These are phyloP conservation scores for Helarctos malayanus DNA, from an alignment of 2,797 vertebrate species.

Conservation along the genomic window DNA sequence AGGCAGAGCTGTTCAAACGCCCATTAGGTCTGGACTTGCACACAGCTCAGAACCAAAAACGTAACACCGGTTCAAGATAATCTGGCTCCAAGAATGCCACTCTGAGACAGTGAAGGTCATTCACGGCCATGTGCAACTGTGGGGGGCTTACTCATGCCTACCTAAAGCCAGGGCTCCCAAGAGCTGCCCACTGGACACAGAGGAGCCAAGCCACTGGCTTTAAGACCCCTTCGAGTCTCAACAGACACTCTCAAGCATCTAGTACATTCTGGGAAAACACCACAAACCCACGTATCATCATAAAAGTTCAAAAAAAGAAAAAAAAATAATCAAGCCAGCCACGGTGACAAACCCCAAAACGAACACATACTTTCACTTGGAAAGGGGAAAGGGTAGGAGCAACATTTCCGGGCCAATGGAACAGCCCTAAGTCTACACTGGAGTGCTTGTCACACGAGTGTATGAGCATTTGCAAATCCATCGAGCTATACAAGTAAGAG, in stretches of 20 bases:
- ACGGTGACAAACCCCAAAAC: neutral
- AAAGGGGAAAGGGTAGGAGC: neutral
- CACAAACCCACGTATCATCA: neutral
- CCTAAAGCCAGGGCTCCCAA: neutral
- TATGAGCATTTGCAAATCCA: neutral
- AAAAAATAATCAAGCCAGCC: neutral
- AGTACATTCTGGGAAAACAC: neutral
- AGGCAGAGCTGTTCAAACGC: neutral
- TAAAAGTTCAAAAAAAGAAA: neutral
- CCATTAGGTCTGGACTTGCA: neutral
- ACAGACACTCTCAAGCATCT: neutral
- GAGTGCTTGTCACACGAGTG: accelerated
- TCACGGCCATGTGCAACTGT: accelerated
- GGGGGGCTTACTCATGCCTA: too few relatives aligned
- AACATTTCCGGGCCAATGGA: neutral
- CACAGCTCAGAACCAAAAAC: neutral
- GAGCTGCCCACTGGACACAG: neutral
- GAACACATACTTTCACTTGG: neutral
- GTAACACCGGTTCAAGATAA: neutral
- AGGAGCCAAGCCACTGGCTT: neutral
- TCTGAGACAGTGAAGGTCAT: neutral
- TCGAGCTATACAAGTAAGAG: neutral
- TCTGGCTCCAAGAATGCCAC: neutral
- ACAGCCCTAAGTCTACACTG: neutral
- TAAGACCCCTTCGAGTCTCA: neutral